phyloP scores from a whole-genome alignment of 2,113 vertebrate genomes.

The Grammatotria lemairii region DNA sequence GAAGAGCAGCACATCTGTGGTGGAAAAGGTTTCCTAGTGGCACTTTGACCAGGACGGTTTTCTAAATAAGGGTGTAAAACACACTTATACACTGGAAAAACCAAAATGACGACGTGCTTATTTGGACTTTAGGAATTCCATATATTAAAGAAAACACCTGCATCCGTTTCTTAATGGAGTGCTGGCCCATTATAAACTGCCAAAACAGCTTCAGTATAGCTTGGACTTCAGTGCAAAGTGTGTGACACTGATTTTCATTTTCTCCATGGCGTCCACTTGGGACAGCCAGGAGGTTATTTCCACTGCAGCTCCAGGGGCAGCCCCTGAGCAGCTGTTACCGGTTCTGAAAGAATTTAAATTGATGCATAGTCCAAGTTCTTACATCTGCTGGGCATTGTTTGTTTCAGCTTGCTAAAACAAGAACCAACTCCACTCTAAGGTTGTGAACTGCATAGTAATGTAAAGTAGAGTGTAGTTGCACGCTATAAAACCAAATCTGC shows the following conservation, averaged over 20 bases:
- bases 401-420: slow-evolving; percentile 20
- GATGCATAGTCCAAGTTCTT: slow-evolving; percentile 17
- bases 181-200: slow-evolving; percentile 2
- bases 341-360: slow-evolving; percentile 42
- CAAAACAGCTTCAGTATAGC: slow-evolving; percentile 12
- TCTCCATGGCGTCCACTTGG: neutral
- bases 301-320: neutral
- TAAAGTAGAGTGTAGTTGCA: neutral
- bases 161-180: slow-evolving; percentile 4
- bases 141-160: slow-evolving; percentile 36
- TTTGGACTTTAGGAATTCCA: neutral
- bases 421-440: neutral
- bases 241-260: slow-evolving; percentile 6
- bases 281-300: slow-evolving; percentile 11
- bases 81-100: slow-evolving; percentile 20
- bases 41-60: neutral
- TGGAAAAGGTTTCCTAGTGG: neutral
- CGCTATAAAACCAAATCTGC: slow-evolving; percentile 1
- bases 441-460: neutral
- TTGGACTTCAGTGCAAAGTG: slow-evolving; percentile 1
- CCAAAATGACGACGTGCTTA: neutral
- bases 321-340: slow-evolving; percentile 44
- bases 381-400: slow-evolving; percentile 8
- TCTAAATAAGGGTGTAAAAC: neutral
- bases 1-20: neutral